A percentile compares a stretch with the other conserved stretches of the same genome.
These are phyloP conservation scores for Ernsta delagoae DNA, from an alignment of 2,888 invertebrate species.

Conservation along the genomic window DNA sequence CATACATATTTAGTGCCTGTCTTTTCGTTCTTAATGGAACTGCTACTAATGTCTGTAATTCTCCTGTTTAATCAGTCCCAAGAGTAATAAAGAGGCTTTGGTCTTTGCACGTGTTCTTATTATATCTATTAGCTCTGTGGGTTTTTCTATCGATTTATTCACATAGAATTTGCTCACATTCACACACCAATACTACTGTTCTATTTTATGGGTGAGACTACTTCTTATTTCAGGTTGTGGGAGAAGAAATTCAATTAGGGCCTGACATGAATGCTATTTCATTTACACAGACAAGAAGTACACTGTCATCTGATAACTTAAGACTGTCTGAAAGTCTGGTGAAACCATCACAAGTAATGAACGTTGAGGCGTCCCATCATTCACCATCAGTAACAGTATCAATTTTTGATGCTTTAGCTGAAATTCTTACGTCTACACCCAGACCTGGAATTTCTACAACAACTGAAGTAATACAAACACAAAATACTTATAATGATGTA, in stretches of 20 bases:
- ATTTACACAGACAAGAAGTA: conserved; percentile 79
- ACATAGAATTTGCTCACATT: conserved; percentile 29
- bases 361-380: conserved; percentile 83
- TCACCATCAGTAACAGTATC: conserved; percentile 85
- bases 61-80: conserved; percentile 46
- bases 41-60: conserved; percentile 33
- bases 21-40: conserved; percentile 42
- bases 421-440: conserved; percentile 83
- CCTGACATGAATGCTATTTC: conserved; percentile 80
- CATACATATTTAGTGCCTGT: conserved; percentile 47
- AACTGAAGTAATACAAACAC: conserved; percentile 70
- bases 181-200: conserved; percentile 49
- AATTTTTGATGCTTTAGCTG: conserved; percentile 85
- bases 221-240: conserved; percentile 85
- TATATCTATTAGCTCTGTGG: conserved; percentile 45
- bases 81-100: conserved; percentile 82
- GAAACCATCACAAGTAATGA: conserved; percentile 78
- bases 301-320: conserved; percentile 78
- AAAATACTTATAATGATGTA: conserved; percentile 67
- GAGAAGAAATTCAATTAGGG: conserved; percentile 83
- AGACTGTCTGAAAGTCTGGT: conserved; percentile 78
- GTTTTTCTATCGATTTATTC: conserved; percentile 47
- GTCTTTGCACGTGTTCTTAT: conserved; percentile 71
- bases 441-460: conserved; percentile 69
- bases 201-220: conserved; percentile 82